Evolutionary conservation across 2,888 invertebrate species (phyloP).

Genomic region (Drosophila borealis): DNA sequence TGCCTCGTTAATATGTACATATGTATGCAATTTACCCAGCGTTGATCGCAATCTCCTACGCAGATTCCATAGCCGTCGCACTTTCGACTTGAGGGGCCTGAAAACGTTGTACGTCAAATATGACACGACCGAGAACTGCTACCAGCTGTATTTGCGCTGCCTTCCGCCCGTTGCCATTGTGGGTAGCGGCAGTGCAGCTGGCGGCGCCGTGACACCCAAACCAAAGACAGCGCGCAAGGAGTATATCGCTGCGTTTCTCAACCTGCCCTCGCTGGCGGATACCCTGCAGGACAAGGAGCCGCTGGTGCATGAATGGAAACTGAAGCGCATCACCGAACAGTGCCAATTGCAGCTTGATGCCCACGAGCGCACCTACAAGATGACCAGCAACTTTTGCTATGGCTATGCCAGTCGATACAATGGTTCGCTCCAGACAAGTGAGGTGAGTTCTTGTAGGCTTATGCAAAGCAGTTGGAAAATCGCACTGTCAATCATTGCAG

Average conservation of each 20-base stretch:
- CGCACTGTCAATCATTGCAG: conserved; percentile 34
- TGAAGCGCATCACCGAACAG: conserved; percentile 81
- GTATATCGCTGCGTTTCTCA: conserved; percentile 63
- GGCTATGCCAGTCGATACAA: conserved; percentile 77
- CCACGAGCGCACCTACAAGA: conserved; percentile 57
- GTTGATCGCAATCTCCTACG: conserved; percentile 10
- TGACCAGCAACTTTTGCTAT: conserved; percentile 75
- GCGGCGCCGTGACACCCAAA: conserved; percentile 51
- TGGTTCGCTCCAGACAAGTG: conserved; percentile 63
- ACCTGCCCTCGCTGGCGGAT: conserved; percentile 41
- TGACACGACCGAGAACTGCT: conserved; percentile 67
- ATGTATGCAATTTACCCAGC: conserved; percentile 9
- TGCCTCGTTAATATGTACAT: background rate
- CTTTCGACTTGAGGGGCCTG: conserved; percentile 80
- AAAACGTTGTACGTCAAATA: conserved; percentile 76
- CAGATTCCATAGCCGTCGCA: conserved; percentile 78
- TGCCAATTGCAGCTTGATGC: conserved; percentile 80
- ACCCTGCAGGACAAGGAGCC: conserved; percentile 43
- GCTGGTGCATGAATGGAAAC: conserved; percentile 64
- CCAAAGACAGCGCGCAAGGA: conserved; percentile 68
- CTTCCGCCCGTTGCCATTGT: conserved; percentile 57
- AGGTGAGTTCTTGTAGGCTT: conserved; percentile 29
- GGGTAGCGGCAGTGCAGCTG: conserved; percentile 31
- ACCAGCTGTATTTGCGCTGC: conserved; percentile 75
- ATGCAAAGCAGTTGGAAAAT: background rate